Base-by-base conservation (phyloP, 2,113 vertebrate species). In the Kryptolebias marmoratus region DNA sequence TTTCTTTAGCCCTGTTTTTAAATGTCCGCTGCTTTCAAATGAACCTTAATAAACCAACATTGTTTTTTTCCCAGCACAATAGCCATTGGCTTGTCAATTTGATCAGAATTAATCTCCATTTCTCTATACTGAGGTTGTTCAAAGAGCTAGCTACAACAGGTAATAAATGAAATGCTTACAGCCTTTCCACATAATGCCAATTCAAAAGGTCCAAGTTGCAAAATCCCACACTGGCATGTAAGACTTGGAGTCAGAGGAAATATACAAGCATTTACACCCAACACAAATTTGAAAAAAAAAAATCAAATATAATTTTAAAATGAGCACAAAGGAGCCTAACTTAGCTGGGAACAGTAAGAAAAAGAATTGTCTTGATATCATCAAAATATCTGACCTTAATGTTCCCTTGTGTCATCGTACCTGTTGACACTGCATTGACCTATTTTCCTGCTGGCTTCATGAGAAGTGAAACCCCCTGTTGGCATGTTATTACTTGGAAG, bases 341-440 rank as follows among this genome's bases (percentile, higher is more conserved):
- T 52, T 5, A 67, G 31, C 57, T 18, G 8, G 49, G 28, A 48
- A 69, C 42, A 22, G 30, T 42, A 16, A 77, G 28, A 28, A 56
- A 74, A 66, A 74, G 30, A 76, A 49, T 6, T 45, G 66, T 28
- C 16, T 22, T 64, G 28, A 54, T 61, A 12, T 57, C 4, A 14
- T 83, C 36, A 42, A 53, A 58, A 64, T 10, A 15, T 81, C 55
- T 52, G 68, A 68, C 59, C 54, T 14, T 22, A 6, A n/a, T 61
- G 60, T 64, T 55, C 53, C 71, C 18, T n/a, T 22, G 11, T 73
- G 75, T 84, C 69, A 79, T 79, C 56, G 52, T 53, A 62, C 67
- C 58, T 79, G 75, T 82, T 85, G 83, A 89, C 81, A 82, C 62
- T 54, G 64, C 11, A 47, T 48, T 54, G 44, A 53, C 67, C 70